Evolutionary conservation across 53 echinoderm and acorn worm species (phyloP).

Genomic region (Echinarachnius parma): DNA sequence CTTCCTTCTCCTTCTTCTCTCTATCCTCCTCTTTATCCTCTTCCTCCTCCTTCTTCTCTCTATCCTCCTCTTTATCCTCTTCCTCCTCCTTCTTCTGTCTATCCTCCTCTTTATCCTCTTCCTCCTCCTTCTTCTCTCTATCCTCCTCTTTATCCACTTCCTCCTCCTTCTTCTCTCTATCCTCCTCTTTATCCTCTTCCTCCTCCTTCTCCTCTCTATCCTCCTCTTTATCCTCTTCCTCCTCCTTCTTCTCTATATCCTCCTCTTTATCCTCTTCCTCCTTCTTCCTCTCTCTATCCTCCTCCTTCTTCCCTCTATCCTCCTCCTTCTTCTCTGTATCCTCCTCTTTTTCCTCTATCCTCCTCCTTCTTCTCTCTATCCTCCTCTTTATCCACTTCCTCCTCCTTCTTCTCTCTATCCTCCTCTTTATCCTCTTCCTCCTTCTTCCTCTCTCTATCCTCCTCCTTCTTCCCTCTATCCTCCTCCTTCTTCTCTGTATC

Average conservation of each 20-base stretch:
- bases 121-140: background rate
- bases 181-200: background rate
- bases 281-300: background rate
- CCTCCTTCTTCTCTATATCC: background rate
- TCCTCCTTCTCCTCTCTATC: background rate
- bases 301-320: background rate
- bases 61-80: background rate
- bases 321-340: background rate
- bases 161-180: background rate
- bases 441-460: background rate
- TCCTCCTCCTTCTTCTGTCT: background rate
- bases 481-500: background rate
- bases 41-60: background rate
- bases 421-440: background rate
- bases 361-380: background rate
- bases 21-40: background rate
- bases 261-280: background rate
- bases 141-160: background rate
- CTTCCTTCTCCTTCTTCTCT: no score
- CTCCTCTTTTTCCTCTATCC: background rate
- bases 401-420: background rate
- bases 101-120: background rate
- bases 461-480: background rate
- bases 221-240: background rate
- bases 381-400: background rate